phyloP scores from a whole-genome alignment of 2,113 vertebrate genomes.

The Sturnus vulgaris region DNA sequence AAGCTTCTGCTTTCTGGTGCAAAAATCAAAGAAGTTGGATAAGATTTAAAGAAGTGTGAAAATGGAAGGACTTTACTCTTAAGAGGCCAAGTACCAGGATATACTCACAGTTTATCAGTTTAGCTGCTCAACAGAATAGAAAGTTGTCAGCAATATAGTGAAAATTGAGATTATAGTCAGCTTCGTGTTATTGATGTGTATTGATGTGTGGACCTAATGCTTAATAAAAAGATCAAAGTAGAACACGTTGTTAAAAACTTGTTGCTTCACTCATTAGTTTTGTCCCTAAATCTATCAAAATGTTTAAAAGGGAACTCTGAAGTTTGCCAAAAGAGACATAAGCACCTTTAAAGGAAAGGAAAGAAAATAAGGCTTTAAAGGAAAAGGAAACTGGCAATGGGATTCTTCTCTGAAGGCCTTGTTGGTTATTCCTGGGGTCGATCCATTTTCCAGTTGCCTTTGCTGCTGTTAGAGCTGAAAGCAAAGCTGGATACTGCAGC shows the following conservation, averaged over 20 bases:
- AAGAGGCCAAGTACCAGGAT: background rate
- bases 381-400: fast-evolving
- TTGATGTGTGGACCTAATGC: background rate
- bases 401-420: background rate
- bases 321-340: background rate
- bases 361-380: background rate
- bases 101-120: background rate
- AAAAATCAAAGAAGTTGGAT: background rate
- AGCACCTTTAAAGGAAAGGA: too few species aligned
- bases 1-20: background rate
- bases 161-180: background rate
- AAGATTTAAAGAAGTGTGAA: background rate
- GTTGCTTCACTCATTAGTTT: background rate
- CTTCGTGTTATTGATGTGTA: background rate
- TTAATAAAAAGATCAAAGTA: background rate
- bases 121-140: background rate
- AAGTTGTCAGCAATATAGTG: background rate
- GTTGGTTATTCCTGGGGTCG: background rate
- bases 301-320: background rate
- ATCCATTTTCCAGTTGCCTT: fast-evolving
- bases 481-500: fast-evolving
- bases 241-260: fast-evolving
- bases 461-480: background rate
- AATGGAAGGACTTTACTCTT: background rate
- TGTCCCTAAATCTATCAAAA: background rate